Conservation (phyloP, 2,888 invertebrate genomes). For the Sepiola atlantica region DNA sequence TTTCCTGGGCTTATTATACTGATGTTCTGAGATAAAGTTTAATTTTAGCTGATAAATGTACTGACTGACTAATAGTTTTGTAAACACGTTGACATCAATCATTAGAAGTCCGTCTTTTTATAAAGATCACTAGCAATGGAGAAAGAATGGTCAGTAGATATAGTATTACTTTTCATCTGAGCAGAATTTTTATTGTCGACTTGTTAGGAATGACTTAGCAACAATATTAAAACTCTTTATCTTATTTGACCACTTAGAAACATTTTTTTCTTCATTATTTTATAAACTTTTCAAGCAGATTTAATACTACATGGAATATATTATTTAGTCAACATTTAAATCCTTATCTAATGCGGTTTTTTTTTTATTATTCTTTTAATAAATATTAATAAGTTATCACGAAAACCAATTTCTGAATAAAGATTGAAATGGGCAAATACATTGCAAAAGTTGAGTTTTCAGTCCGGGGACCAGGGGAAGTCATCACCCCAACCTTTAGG, state of each 20-base stretch:
- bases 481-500: no score
- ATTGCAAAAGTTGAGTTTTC: not conserved
- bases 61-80: not conserved
- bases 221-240: not conserved
- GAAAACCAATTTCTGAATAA: not conserved
- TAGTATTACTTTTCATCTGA: no score
- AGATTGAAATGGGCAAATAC: not conserved
- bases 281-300: no score
- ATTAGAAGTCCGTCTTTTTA: not conserved
- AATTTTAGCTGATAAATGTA: slow-evolving; percentile 22
- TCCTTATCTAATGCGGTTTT: no score
- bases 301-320: no score
- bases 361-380: no score
- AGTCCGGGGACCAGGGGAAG: no score
- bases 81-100: not conserved
- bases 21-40: not conserved
- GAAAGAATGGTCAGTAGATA: no score
- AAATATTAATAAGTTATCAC: no score
- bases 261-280: no score
- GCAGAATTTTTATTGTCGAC: not conserved
- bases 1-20: not conserved
- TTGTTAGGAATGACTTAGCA: not conserved
- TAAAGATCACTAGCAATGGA: not conserved
- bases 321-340: no score
- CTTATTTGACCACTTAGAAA: no score